Evolutionary conservation across 2,888 invertebrate species (phyloP), one percentile per base, ranked within the genome.

Genomic region (Drosophila prolongata): DNA sequence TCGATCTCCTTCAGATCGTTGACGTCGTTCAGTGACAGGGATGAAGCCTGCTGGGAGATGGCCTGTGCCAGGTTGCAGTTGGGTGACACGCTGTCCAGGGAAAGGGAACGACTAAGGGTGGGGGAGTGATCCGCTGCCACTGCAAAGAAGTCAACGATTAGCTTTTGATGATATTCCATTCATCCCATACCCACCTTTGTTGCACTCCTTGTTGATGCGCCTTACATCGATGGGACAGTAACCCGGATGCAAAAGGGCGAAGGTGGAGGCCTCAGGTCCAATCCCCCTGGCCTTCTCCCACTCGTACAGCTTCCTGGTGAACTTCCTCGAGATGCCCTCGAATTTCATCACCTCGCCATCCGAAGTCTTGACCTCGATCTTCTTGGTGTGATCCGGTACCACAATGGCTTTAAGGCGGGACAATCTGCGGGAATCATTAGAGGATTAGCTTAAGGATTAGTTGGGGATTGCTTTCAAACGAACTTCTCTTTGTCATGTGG

Each of bases 251-350:
- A 97, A 93, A 0, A 97, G 92, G 0, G 97, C 96, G 78, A 97
- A 96, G 0, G 97, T 97, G 1, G 97, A 97, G 0, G 95, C 95
- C 91, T 97, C 97, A 0, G 97, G 97, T 0, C 95, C 95, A 65
- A 97, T 97, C 1, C 97, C 97, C 68, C 95, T 93, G n/a, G 96
- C 96, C 86, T 97, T 96, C 90, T 97, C 96, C 98, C 98, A 98
- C 91, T 98, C 97, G 91, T 97, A 97, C 0, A 98, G 93, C 88
- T 97, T 97, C 30, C 96, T 95, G 0, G 97, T 97, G 91, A 98
- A 98, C 79, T 97, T 97, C 47, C 97, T 94, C 0, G 97, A 97
- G 78, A 98, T 97, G 10, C 95, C 96, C 93, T 97, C 95, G 89
- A 97, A 97, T 89, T 96, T 94, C 90, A 97, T 96, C 37, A 96